Percentiles rank a stretch among this genome's conserved stretches.
Evolutionary conservation across 2,888 invertebrate genomes (phyloP).

Genomic region (Seladonia tumulorum): DNA sequence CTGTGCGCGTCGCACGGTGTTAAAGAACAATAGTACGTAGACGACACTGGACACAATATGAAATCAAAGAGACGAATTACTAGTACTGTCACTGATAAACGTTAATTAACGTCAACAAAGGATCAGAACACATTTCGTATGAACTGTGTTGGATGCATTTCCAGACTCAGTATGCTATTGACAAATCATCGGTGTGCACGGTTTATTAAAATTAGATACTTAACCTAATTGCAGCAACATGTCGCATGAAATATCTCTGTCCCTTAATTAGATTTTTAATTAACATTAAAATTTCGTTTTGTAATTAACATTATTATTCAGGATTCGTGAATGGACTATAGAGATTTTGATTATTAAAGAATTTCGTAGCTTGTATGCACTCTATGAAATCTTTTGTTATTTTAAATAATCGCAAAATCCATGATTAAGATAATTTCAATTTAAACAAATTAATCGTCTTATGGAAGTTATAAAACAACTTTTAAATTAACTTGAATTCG

Average conservation of each 20-base stretch:
- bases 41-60: constrained; percentile 35
- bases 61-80: constrained; percentile 53
- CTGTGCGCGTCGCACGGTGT: constrained; percentile 23
- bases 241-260: not conserved
- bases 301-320: not conserved
- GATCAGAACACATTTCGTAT: not conserved
- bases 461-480: not conserved
- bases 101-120: constrained; percentile 35
- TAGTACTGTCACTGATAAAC: constrained; percentile 40
- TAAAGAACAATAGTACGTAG: constrained; percentile 50
- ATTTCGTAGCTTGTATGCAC: no score
- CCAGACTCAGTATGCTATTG: not conserved
- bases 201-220: not conserved
- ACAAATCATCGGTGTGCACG: not conserved
- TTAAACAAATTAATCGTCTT: not conserved
- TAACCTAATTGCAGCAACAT: not conserved
- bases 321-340: not conserved
- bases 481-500: not conserved
- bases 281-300: not conserved
- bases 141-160: not conserved
- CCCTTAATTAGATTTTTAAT: not conserved
- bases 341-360: no score
- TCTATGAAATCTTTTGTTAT: no score
- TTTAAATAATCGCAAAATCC: no score
- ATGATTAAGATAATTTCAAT: not conserved